Percentiles rank a stretch among this genome's conserved stretches.
These are phyloP conservation scores for Phoenicopterus ruber DNA, from an alignment of 2,113 vertebrate genomes.

Conservation along the genomic window DNA sequence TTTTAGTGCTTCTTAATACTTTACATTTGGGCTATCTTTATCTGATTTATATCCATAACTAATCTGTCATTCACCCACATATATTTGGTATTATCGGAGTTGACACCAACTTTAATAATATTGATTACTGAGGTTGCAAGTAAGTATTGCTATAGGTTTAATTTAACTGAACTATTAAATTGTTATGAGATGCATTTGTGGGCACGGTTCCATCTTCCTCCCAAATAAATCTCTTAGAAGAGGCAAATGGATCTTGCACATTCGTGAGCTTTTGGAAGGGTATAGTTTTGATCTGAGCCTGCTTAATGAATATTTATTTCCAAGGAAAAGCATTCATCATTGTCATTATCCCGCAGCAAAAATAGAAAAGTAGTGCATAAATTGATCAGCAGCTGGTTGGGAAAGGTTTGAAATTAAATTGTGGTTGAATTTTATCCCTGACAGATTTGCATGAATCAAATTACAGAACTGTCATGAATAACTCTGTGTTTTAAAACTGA, in stretches of 20 bases:
- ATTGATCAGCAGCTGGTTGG: slow-evolving; percentile 61
- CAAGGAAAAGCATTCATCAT: slow-evolving; percentile 73
- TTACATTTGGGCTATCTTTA: background rate
- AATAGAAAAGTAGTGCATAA: slow-evolving; percentile 68
- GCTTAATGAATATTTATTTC: slow-evolving; percentile 76
- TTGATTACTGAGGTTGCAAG: slow-evolving; percentile 59
- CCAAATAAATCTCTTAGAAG: slow-evolving; percentile 54
- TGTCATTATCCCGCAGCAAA: slow-evolving; percentile 73
- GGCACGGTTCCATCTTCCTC: slow-evolving; percentile 48
- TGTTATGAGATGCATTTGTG: slow-evolving; percentile 49
- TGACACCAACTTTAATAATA: slow-evolving; percentile 53
- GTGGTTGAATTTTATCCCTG: slow-evolving; percentile 68
- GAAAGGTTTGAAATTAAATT: slow-evolving; percentile 73
- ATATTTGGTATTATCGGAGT: slow-evolving; percentile 40
- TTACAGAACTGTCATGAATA: slow-evolving; percentile 43
- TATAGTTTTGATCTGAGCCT: slow-evolving; percentile 60
- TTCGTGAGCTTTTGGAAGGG: slow-evolving; percentile 12
- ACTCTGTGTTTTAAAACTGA: slow-evolving; percentile 25
- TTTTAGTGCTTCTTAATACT: slow-evolving; percentile 15
- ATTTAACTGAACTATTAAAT: slow-evolving; percentile 68
- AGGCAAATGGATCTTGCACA: slow-evolving; percentile 42
- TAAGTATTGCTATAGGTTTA: slow-evolving; percentile 51
- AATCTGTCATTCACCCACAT: slow-evolving; percentile 47
- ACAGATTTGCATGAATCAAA: slow-evolving; percentile 64
- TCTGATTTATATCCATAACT: slow-evolving; percentile 20